Conservation (phyloP, 2,797 vertebrate species). For the Galagoides demidoff region DNA sequence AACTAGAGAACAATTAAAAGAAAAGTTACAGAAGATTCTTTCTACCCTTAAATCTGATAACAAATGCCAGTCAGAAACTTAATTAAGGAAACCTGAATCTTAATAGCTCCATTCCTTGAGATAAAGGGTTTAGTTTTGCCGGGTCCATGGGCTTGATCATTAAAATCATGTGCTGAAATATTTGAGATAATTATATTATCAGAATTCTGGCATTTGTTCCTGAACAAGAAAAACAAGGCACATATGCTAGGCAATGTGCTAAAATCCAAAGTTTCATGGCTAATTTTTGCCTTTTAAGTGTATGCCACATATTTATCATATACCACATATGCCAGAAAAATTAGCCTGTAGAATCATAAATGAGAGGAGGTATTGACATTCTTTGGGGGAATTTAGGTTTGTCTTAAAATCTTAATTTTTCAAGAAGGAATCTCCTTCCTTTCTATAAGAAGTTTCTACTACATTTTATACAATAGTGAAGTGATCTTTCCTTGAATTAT, state of each 20-base stretch:
- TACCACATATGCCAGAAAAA: not conserved
- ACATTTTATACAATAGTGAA: not conserved
- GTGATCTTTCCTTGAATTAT: not conserved
- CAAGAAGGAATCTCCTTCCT: not conserved
- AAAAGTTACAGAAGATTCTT: not conserved
- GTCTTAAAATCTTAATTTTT: not conserved
- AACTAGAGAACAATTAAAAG: constrained; percentile 20
- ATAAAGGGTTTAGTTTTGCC: constrained; percentile 19
- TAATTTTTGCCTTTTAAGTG: constrained; percentile 61
- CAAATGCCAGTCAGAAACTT: constrained; percentile 7
- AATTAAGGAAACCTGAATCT: constrained; percentile 37
- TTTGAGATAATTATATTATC: constrained; percentile 67
- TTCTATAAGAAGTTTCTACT: not conserved
- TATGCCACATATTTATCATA: not conserved
- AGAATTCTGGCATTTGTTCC: constrained; percentile 56
- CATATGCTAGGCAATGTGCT: constrained; percentile 64
- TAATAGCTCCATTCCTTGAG: constrained; percentile 46
- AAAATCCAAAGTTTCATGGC: constrained; percentile 22
- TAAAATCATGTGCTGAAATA: constrained; percentile 65
- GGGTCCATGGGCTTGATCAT: constrained; percentile 19
- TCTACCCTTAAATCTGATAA: constrained; percentile 33
- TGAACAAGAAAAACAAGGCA: constrained; percentile 65
- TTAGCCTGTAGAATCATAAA: not conserved
- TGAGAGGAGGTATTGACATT: not conserved
- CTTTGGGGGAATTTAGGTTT: not conserved